These are phyloP conservation scores for Agrotis segetum DNA, from an alignment of 2,888 invertebrate genomes.

Conservation along the genomic window DNA sequence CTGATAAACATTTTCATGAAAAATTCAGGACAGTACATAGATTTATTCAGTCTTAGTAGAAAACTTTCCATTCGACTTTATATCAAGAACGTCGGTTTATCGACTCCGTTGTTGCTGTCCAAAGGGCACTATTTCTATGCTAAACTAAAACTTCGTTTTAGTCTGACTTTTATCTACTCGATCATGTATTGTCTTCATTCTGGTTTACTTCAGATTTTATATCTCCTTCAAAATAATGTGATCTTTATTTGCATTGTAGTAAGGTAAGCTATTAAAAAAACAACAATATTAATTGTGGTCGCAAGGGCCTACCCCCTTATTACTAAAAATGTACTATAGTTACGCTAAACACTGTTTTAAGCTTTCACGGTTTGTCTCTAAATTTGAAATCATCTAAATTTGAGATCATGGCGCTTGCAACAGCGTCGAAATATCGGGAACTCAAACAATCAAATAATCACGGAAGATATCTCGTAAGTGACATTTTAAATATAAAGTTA, in stretches of 20 bases:
- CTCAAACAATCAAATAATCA: no score
- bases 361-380: no score
- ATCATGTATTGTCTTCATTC: background rate
- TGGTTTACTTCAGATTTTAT: background rate
- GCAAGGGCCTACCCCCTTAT: no score
- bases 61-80: background rate
- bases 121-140: background rate
- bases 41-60: conserved; percentile 8
- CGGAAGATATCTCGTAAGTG: no score
- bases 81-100: background rate
- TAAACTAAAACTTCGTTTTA: background rate
- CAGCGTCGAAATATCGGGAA: no score
- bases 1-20: conserved; percentile 19
- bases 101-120: background rate
- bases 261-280: no score
- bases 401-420: no score
- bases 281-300: no score
- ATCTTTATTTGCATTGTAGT: background rate
- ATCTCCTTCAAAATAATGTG: background rate
- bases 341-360: no score
- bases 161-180: background rate
- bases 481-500: no score
- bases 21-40: conserved; percentile 1
- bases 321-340: no score
- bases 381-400: no score